Conservation (phyloP, 2,113 vertebrate species). For the Gallinago jamesoni region DNA sequence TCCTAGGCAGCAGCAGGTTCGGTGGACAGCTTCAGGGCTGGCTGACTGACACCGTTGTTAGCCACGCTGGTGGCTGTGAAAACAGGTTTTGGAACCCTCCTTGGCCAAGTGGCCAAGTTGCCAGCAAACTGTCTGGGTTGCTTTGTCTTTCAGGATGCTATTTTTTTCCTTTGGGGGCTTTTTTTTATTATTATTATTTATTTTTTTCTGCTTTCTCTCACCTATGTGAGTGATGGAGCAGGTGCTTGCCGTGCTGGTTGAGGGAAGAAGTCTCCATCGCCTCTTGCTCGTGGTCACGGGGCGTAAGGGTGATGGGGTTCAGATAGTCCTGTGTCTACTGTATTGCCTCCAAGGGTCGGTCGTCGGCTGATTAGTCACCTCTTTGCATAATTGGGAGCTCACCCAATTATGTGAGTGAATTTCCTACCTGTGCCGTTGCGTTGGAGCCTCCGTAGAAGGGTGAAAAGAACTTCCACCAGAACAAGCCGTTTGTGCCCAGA, state of each 20-base stretch:
- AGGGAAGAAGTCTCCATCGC: constrained; percentile 4
- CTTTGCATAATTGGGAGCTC: constrained; percentile 42
- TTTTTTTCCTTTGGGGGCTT: too few relatives aligned
- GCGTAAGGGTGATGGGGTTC: constrained; percentile 36
- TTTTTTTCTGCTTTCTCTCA: not conserved
- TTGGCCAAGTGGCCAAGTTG: constrained; percentile 45
- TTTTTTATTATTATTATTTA: too few relatives aligned
- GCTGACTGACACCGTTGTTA: constrained; percentile 63
- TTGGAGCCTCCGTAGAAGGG: constrained; percentile 50
- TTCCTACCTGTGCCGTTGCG: constrained; percentile 42
- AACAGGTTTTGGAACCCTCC: constrained; percentile 45
- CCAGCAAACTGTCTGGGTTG: constrained; percentile 61
- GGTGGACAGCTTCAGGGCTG: constrained; percentile 56
- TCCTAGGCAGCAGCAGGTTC: constrained; percentile 30
- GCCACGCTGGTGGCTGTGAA: constrained; percentile 38
- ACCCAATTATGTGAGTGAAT: constrained; percentile 16
- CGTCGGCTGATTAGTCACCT: constrained; percentile 28
- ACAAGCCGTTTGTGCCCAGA: not conserved
- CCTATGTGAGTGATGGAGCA: constrained; percentile 54
- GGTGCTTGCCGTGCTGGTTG: constrained; percentile 14
- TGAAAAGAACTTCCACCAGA: constrained; percentile 46
- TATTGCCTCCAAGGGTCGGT: constrained; percentile 30
- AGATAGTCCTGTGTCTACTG: constrained; percentile 32
- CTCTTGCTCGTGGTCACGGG: constrained; percentile 18
- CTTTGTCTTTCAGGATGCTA: constrained; percentile 12